A percentile compares a stretch with the other conserved stretches of the same genome.
Conservation (phyloP, 2,797 vertebrate species). For the Gorsachius magnificus region DNA sequence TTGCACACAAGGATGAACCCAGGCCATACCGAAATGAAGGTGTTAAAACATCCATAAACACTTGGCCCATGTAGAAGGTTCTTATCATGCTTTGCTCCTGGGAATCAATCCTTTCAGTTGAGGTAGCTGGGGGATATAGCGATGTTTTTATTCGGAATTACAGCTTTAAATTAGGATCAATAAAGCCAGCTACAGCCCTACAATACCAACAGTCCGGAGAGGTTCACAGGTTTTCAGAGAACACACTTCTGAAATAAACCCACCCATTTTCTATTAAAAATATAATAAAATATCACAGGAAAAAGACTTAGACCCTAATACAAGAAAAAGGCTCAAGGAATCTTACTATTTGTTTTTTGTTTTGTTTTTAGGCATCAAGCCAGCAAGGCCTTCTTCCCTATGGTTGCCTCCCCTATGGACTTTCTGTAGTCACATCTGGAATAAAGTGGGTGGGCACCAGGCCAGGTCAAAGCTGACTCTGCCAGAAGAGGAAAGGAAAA, state of each 20-base stretch:
- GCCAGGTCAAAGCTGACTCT: slow-evolving; percentile 79
- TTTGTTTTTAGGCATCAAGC: slow-evolving; percentile 63
- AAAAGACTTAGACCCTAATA: slow-evolving; percentile 58
- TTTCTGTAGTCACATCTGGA: slow-evolving; percentile 87
- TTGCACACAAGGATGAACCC: not conserved
- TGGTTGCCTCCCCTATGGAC: slow-evolving; percentile 78
- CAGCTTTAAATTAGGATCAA: slow-evolving; percentile 85
- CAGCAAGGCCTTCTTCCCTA: slow-evolving; percentile 74
- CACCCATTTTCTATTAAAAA: slow-evolving; percentile 77
- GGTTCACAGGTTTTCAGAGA: slow-evolving; percentile 50
- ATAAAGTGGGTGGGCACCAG: slow-evolving; percentile 81
- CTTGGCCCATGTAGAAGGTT: slow-evolving; percentile 15
- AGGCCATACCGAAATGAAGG: not conserved
- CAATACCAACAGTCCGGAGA: slow-evolving; percentile 26
- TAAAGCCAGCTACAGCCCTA: slow-evolving; percentile 76
- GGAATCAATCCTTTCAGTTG: slow-evolving; percentile 72
- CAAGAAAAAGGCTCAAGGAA: slow-evolving; percentile 53
- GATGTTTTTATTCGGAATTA: slow-evolving; percentile 85
- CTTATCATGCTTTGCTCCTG: slow-evolving; percentile 33
- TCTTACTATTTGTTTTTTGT: slow-evolving; percentile 68
- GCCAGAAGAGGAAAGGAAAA: slow-evolving; percentile 83
- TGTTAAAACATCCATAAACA: slow-evolving; percentile 23
- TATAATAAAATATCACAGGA: slow-evolving; percentile 71
- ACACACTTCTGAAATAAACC: slow-evolving; percentile 79
- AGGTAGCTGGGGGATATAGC: slow-evolving; percentile 64